These are phyloP conservation scores for Aelia acuminata DNA, from an alignment of 2,888 invertebrate species.

Conservation along the genomic window DNA sequence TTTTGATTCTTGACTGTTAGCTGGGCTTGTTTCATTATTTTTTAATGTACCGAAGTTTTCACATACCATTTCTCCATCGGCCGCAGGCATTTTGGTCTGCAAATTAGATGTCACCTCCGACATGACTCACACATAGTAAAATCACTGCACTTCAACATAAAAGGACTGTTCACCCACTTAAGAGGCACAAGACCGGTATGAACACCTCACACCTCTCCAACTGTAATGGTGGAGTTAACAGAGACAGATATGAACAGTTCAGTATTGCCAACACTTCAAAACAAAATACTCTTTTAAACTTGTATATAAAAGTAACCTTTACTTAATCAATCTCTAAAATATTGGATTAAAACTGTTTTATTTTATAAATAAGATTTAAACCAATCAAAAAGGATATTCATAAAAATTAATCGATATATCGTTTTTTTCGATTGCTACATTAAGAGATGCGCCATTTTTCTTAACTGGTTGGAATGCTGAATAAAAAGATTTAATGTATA, in stretches of 20 bases:
- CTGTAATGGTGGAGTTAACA: slow-evolving; percentile 59
- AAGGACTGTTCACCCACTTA: slow-evolving; percentile 15
- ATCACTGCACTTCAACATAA: slow-evolving; percentile 57
- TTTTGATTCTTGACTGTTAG: slow-evolving; percentile 67
- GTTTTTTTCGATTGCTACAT: not conserved
- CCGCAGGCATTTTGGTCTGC: slow-evolving; percentile 61
- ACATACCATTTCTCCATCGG: slow-evolving; percentile 58
- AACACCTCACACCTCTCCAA: slow-evolving; percentile 51
- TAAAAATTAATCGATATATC: not conserved
- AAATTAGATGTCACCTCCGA: slow-evolving; percentile 65
- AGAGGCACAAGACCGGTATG: slow-evolving; percentile 4
- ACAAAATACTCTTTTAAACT: slow-evolving; percentile 24
- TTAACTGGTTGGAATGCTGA: not conserved
- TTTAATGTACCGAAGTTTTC: slow-evolving; percentile 55
- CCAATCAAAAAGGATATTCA: not conserved
- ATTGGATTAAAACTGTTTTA: not conserved
- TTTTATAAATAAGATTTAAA: not conserved
- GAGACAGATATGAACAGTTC: slow-evolving; percentile 44
- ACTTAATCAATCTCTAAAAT: not conserved
- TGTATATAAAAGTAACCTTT: not conserved
- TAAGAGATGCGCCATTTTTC: not conserved
- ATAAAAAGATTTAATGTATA: not conserved
- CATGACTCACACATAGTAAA: slow-evolving; percentile 63
- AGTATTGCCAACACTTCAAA: slow-evolving; percentile 11
- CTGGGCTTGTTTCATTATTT: slow-evolving; percentile 56